phyloP scores from a whole-genome alignment of 2,888 invertebrate species.

The Chydorus sphaericus region DNA sequence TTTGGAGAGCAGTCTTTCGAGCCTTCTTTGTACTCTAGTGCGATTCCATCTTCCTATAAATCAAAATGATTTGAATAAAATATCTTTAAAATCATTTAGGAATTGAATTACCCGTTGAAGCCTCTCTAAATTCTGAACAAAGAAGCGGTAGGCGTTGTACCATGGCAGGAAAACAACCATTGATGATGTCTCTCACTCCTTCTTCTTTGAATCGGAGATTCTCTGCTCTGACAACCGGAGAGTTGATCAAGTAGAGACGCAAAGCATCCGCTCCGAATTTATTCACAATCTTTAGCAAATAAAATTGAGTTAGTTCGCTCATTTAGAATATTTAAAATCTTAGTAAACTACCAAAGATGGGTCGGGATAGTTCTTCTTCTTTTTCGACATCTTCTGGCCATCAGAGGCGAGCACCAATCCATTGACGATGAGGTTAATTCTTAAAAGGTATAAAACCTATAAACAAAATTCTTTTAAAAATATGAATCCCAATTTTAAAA shows the following conservation, averaged over 20 bases:
- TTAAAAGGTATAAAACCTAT: constrained; percentile 92
- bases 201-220: constrained; percentile 93
- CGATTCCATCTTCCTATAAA: constrained; percentile 29
- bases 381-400: constrained; percentile 98
- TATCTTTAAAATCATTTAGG: neutral
- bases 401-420: constrained; percentile 91
- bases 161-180: constrained; percentile 96
- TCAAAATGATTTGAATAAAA: neutral
- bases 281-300: constrained; percentile 42
- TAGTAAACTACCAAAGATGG: constrained; percentile 51
- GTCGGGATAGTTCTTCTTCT: constrained; percentile 97
- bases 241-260: constrained; percentile 88
- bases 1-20: constrained; percentile 36
- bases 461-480: constrained; percentile 14
- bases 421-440: constrained; percentile 89
- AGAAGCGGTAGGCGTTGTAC: constrained; percentile 84
- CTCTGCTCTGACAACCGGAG: constrained; percentile 94
- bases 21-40: constrained; percentile 30
- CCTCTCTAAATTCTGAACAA: constrained; percentile 81
- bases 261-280: constrained; percentile 96
- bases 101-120: constrained; percentile 42
- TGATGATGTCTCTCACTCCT: constrained; percentile 87
- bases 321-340: neutral
- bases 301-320: neutral
- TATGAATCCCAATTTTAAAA: neutral